Evolutionary conservation across 2,113 vertebrate species (phyloP), one percentile per base, ranked within the genome.

Genomic region (Eublepharis macularius): DNA sequence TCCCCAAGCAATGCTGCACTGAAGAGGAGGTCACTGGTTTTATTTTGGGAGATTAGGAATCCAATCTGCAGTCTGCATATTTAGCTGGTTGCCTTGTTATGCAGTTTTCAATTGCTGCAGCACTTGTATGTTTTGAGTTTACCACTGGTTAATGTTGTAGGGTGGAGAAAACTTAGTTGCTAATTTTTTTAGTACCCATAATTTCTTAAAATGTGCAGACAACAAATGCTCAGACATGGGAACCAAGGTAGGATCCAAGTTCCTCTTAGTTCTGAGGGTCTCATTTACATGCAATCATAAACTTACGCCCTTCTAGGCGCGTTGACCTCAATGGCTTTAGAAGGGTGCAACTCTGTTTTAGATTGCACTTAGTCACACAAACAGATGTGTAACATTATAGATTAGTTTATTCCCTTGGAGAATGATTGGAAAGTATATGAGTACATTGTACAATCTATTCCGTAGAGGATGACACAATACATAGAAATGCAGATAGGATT

Each of bases 21-120:
- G 91, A 90, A 93, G 92, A 91, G 90, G 84, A 76, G 90, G 91
- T 89, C 81, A 82, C 81, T 92, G 89, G 29, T 90, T 89, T 93
- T 93, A 84, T 87, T 90, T 69, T 87, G 85, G 90, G 91, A 86
- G 10, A 43, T 76, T 90, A 80, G 66, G 81, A 70, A 90, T 89
- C 77, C 82, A 89, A 82, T 72, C 45, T 86, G 63, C n/a, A 65
- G 21, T 32, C 47, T 36, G 13, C 16, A 36, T 34, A 57, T 86
- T 92, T 90, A 87, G 89, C 86, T 86, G 84, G 88, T n/a, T 70
- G 83, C 88, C 85, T 87, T 90, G 80, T 86, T 92, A 91, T 83
- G 51, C 68, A 86, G 47, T 39, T 84, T 19, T 82, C 86, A 89
- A 68, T 80, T 90, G 89, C 90, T 93, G 83, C 81, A 86, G 36